Conservation (phyloP, 2,888 invertebrate species). For the Caenorhabditis virilis region DNA sequence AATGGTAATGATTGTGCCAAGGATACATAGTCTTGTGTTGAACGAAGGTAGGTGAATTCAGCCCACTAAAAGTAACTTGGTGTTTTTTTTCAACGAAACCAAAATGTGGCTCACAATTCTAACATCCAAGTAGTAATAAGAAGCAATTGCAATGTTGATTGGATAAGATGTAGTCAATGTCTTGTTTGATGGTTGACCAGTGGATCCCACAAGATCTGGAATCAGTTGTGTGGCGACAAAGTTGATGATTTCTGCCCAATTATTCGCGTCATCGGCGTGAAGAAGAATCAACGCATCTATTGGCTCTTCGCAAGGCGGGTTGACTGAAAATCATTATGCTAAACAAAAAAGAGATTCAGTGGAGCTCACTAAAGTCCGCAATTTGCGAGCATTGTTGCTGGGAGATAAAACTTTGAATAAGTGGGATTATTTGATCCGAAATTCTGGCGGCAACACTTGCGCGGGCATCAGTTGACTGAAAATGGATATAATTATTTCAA, state of each 20-base stretch:
- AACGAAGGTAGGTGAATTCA: constrained; percentile 23
- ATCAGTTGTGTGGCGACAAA: constrained; percentile 24
- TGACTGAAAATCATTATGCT: constrained; percentile 15
- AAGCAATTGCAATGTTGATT: constrained; percentile 25
- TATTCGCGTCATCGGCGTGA: constrained; percentile 26
- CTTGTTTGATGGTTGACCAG: constrained; percentile 7
- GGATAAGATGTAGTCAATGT: constrained; percentile 20
- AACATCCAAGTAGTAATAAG: constrained; percentile 22
- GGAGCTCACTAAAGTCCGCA: constrained; percentile 24
- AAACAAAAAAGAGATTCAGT: too few relatives aligned
- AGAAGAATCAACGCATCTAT: constrained; percentile 39
- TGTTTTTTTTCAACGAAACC: not conserved
- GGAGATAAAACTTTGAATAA: constrained; percentile 20
- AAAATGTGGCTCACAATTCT: constrained; percentile 13
- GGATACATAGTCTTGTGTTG: constrained; percentile 10
- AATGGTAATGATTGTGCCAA: constrained; percentile 7
- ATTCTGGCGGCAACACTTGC: constrained; percentile 8
- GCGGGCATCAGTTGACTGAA: constrained; percentile 9
- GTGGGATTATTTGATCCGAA: constrained; percentile 19
- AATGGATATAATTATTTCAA: not conserved
- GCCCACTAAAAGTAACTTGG: constrained; percentile 14
- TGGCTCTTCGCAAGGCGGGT: constrained; percentile 36
- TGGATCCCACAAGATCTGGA: constrained; percentile 21
- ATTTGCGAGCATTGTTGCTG: constrained; percentile 28
- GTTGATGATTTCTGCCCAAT: constrained; percentile 25